Percentiles rank a stretch among this genome's conserved stretches.
Conservation (phyloP, 1,140 invertebrate genomes). For the Drosophila gunungcola region DNA sequence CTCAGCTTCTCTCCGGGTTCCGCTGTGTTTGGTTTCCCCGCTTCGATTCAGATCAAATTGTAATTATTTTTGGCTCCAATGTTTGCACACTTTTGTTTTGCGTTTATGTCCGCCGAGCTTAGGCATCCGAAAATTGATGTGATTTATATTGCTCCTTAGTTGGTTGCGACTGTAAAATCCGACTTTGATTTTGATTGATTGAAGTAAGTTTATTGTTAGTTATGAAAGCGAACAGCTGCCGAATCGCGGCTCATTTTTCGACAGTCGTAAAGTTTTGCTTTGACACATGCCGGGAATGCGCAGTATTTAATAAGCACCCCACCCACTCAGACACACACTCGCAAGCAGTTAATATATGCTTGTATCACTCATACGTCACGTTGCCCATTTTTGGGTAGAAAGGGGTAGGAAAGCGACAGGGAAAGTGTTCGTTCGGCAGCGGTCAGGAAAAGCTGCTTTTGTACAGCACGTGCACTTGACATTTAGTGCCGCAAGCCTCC, state of each 20-base stretch:
- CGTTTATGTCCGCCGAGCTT: conserved; percentile 16
- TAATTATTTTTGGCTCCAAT: conserved; percentile 37
- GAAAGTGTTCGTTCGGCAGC: conserved; percentile 27
- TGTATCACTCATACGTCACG: conserved; percentile 78
- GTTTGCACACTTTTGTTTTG: conserved; percentile 26
- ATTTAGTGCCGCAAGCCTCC: conserved; percentile 68
- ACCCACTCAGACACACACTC: not conserved
- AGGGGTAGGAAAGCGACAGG: not conserved
- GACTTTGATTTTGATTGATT: conserved; percentile 34
- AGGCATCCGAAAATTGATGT: conserved; percentile 57
- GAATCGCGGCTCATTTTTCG: conserved; percentile 64
- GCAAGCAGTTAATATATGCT: conserved; percentile 36
- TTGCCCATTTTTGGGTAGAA: conserved; percentile 35
- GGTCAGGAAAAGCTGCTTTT: conserved; percentile 41
- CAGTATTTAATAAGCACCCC: conserved; percentile 76
- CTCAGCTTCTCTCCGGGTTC: conserved; percentile 31
- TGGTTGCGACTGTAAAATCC: conserved; percentile 44
- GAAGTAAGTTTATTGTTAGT: conserved; percentile 38
- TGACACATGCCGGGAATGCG: conserved; percentile 67
- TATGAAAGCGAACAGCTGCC: conserved; percentile 41
- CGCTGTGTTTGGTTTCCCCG: conserved; percentile 12
- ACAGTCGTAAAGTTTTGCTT: conserved; percentile 59
- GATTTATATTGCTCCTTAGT: conserved; percentile 61
- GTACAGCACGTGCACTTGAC: conserved; percentile 75
- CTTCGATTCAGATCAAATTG: conserved; percentile 17